These are phyloP conservation scores for Eilema depressum DNA, from an alignment of 2,888 invertebrate species.

Conservation along the genomic window DNA sequence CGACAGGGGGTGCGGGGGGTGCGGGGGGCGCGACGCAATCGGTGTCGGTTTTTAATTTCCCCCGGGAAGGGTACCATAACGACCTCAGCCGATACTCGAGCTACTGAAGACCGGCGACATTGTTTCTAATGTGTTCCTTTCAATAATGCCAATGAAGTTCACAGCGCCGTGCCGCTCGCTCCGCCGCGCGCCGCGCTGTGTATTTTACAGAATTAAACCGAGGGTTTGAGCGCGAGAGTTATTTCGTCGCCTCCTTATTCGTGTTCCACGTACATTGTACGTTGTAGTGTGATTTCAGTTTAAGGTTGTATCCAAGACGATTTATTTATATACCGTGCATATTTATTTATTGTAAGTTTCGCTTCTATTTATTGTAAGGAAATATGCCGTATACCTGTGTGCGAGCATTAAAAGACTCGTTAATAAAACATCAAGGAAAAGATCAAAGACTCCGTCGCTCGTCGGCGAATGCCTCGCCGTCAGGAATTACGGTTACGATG, in stretches of 20 bases:
- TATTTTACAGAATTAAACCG: not conserved
- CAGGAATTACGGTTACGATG: conserved; percentile 13
- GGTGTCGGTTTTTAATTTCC: conserved; percentile 61
- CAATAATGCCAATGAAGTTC: conserved; percentile 38
- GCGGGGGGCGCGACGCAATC: conserved; percentile 31
- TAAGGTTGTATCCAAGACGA: conserved; percentile 5
- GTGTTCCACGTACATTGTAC: conserved; percentile 9
- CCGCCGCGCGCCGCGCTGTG: not conserved
- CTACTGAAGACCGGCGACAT: conserved; percentile 48
- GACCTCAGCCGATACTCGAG: conserved; percentile 31
- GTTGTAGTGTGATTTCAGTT: conserved; percentile 8
- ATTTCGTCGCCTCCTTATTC: conserved; percentile 9
- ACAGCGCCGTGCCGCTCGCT: not conserved
- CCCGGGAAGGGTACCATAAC: conserved; percentile 55
- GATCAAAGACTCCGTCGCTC: not conserved
- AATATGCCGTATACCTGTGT: not conserved
- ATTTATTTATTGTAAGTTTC: not conserved
- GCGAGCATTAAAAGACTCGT: conserved; percentile 8
- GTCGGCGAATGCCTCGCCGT: not conserved
- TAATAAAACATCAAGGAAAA: conserved; percentile 11
- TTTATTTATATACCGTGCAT: not conserved
- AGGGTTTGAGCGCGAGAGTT: conserved; percentile 2
- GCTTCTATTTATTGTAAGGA: conserved; percentile 12
- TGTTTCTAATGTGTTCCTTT: conserved; percentile 55
- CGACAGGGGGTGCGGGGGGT: not conserved